These are phyloP conservation scores for Silurus aristotelis DNA, from an alignment of 2,797 vertebrate species.

Conservation along the genomic window DNA sequence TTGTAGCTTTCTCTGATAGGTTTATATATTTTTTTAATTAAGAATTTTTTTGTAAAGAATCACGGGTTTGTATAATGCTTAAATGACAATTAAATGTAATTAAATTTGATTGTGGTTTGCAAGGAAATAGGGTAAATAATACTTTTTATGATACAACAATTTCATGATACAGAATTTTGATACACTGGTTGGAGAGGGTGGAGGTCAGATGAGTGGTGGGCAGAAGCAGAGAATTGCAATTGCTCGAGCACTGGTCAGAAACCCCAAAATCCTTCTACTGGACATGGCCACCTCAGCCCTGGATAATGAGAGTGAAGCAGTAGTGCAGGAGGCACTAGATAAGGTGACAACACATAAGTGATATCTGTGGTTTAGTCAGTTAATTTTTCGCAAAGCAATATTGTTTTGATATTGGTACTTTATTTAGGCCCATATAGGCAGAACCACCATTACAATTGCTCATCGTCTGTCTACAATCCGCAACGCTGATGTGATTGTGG, in stretches of 20 bases:
- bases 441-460: slow-evolving; percentile 80
- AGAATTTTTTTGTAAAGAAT: background rate
- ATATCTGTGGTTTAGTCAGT: background rate
- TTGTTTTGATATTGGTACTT: background rate
- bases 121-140: background rate
- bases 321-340: slow-evolving; percentile 75
- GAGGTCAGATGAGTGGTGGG: slow-evolving; percentile 83
- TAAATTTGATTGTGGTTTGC: background rate
- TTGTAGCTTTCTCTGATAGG: background rate
- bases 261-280: slow-evolving; percentile 78
- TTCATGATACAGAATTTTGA: slow-evolving; percentile 72
- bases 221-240: slow-evolving; percentile 83
- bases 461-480: slow-evolving; percentile 81
- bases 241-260: slow-evolving; percentile 77
- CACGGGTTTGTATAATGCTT: background rate
- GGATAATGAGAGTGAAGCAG: slow-evolving; percentile 80
- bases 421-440: slow-evolving; percentile 70
- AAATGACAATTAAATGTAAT: background rate
- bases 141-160: background rate
- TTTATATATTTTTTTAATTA: background rate
- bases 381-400: background rate
- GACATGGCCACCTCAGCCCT: slow-evolving; percentile 82
- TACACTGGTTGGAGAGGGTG: slow-evolving; percentile 79
- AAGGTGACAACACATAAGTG: slow-evolving; percentile 59
- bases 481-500: slow-evolving; percentile 78